Evolutionary conservation across 2,888 invertebrate genomes (phyloP), one percentile per base, ranked within the genome.

Genomic region (Brenthis daphne): DNA sequence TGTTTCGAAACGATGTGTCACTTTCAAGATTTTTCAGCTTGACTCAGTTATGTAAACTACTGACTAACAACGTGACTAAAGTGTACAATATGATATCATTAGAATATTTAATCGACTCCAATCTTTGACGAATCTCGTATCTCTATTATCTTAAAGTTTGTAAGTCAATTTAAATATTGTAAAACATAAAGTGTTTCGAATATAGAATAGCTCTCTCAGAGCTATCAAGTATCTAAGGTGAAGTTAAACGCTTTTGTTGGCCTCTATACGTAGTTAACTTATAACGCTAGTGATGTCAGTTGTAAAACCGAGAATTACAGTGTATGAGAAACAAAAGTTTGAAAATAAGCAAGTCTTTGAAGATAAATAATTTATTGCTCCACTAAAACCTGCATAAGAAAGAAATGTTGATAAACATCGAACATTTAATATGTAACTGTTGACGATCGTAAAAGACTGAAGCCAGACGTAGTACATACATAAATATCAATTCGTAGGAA

Each of bases 341-440:
- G 83, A 88, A 92, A 92, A 90, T 88, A 89, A 89, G 85, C 87
- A 79, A 83, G 82, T 85, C 90, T 92, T 92, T 92, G 92, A 92
- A 88, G 92, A 90, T 88, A 89, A 87, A 89, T 92, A 90, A 92
- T 92, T 92, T 92, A 92, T 85, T 79, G 87, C 88, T 67, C 79
- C 89, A 90, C 87, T 92, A 92, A 91, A 92, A 90, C 88, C 88
- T 89, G 89, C 86, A 90, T 90, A 90, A 92, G 91, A 92, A 92
- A 92, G 89, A 92, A 91, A 87, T 92, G 92, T 92, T 92, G 91
- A 92, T 92, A 92, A 92, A 92, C 92, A 92, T 90, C 88, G 90
- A 88, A 89, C 89, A 91, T 91, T 90, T 90, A 91, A 91, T 91
- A 92, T 92, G 90, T 91, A 92, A 92, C 92, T 90, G 91, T 90